phyloP scores from a whole-genome alignment of 2,888 invertebrate genomes.

The Hanleya hanleyi region DNA sequence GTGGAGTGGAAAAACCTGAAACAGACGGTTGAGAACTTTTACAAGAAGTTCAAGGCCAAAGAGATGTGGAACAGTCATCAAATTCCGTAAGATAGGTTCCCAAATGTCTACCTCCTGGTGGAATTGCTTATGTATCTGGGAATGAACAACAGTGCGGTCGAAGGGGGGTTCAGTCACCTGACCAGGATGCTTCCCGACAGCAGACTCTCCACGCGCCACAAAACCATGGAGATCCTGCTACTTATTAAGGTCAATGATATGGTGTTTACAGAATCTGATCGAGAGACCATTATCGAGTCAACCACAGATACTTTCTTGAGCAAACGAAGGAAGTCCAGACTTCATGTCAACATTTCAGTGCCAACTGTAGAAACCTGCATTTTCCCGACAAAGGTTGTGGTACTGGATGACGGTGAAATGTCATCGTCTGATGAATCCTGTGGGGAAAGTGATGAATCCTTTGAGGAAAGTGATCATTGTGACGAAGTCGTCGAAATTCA shows the following conservation, averaged over 20 bases:
- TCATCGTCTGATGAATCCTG: no score
- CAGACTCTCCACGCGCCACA: neutral
- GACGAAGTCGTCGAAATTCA: no score
- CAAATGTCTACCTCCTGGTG: slow-evolving; percentile 8
- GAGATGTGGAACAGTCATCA: neutral
- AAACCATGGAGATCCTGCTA: slow-evolving; percentile 10
- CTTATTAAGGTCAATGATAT: slow-evolving; percentile 7
- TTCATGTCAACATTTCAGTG: no score
- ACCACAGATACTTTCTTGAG: neutral
- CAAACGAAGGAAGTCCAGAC: neutral
- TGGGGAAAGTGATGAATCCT: no score
- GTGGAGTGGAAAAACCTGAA: neutral
- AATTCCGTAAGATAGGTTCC: neutral
- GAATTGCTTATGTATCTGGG: slow-evolving; percentile 1
- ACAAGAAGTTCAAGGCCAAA: neutral
- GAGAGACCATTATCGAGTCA: neutral
- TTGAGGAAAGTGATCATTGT: no score
- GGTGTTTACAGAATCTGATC: neutral
- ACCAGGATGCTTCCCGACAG: slow-evolving; percentile 6
- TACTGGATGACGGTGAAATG: no score
- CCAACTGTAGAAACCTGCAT: no score
- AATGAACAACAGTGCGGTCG: slow-evolving; percentile 1
- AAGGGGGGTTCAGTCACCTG: slow-evolving; percentile 2
- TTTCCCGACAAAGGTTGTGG: no score
- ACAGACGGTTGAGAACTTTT: neutral